A percentile compares a stretch with the other conserved stretches of the same genome.
phyloP scores from a whole-genome alignment of 1,140 invertebrate species.

The Drosophila takahashii region DNA sequence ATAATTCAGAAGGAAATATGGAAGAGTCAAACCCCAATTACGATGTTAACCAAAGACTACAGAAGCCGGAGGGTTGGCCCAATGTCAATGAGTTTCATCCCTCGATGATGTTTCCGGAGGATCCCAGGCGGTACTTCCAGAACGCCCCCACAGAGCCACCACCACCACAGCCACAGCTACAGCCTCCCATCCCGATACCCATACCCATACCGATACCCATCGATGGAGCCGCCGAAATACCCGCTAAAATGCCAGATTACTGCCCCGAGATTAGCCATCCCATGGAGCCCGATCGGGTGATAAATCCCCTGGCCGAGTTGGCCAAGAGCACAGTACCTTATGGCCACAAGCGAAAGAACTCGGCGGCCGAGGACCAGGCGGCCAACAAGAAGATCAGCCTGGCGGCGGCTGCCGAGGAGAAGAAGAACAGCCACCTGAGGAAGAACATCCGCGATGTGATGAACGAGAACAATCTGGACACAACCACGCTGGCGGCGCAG shows the following conservation, averaged over 20 bases:
- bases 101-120: constrained; percentile 32
- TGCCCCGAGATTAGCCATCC: constrained; percentile 12
- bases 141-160: constrained; percentile 11
- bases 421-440: constrained; percentile 89
- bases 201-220: constrained; percentile 16
- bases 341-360: constrained; percentile 49
- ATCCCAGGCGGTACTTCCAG: constrained; percentile 37
- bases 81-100: constrained; percentile 25
- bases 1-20: constrained; percentile 34
- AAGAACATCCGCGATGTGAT: constrained; percentile 96
- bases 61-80: constrained; percentile 40
- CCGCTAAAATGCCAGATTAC: constrained; percentile 36
- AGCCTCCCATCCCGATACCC: background rate
- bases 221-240: constrained; percentile 9
- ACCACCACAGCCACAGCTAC: background rate
- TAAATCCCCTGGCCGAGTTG: constrained; percentile 12
- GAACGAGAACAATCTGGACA: constrained; percentile 95
- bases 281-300: constrained; percentile 15
- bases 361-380: constrained; percentile 29
- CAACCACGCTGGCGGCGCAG: constrained; percentile 95
- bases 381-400: constrained; percentile 42
- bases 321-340: constrained; percentile 40
- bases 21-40: constrained; percentile 38
- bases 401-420: constrained; percentile 83
- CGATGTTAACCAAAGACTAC: constrained; percentile 38